A percentile compares a stretch with the other conserved stretches of the same genome.
Conservation (phyloP, 2,113 vertebrate genomes). For the Psammodynastes pulverulentus region DNA sequence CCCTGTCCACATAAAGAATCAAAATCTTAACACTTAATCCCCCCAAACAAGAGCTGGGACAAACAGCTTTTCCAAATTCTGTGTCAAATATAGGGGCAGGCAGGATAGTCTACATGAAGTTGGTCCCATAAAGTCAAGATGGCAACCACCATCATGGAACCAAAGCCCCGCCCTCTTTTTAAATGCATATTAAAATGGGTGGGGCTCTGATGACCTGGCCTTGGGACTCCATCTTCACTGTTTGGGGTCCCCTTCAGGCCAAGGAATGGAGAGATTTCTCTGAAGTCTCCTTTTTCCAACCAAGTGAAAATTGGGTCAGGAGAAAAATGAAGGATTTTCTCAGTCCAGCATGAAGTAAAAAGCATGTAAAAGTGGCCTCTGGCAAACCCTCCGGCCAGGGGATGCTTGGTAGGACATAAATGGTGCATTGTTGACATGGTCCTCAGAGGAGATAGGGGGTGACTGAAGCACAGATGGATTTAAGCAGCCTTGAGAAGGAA, state of each 20-base stretch:
- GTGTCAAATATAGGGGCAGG: background rate
- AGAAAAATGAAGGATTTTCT: background rate
- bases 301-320: background rate
- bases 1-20: background rate
- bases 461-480: background rate
- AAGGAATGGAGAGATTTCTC: background rate
- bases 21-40: background rate
- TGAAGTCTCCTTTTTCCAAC: background rate
- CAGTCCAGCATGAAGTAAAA: background rate
- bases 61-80: background rate
- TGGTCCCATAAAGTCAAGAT: background rate
- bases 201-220: background rate
- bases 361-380: background rate
- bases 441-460: background rate
- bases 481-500: background rate
- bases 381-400: background rate
- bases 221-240: background rate
- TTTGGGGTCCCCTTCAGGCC: background rate
- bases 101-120: background rate
- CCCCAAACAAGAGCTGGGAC: background rate
- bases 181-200: background rate
- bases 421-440: background rate
- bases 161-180: background rate
- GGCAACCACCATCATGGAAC: background rate
- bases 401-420: background rate